Percentiles rank a stretch among this genome's conserved stretches.
Conservation (phyloP, 2,113 vertebrate species). For the Otocyon megalotis region DNA sequence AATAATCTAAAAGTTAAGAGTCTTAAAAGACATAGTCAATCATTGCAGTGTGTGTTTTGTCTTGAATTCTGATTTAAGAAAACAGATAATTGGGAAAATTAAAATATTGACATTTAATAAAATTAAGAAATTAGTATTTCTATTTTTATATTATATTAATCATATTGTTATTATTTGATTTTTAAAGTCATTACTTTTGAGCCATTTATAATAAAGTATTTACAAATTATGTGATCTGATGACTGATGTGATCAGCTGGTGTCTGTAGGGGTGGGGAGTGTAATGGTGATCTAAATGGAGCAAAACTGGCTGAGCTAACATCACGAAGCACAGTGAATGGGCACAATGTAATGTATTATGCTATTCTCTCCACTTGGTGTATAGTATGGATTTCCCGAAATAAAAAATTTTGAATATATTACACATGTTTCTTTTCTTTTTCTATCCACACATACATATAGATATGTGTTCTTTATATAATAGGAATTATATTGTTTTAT, state of each 20-base stretch:
- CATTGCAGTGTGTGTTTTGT: neutral
- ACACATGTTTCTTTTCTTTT: neutral
- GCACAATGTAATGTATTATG: neutral
- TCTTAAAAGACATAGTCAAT: neutral
- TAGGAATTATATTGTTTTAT: neutral
- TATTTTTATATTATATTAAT: neutral
- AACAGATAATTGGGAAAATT: neutral
- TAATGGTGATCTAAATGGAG: neutral
- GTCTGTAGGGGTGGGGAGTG: fast-evolving
- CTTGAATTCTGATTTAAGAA: neutral
- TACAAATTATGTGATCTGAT: neutral
- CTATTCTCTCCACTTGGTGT: neutral
- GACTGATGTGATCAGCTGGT: neutral
- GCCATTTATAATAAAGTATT: neutral
- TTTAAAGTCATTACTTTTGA: neutral
- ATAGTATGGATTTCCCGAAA: neutral
- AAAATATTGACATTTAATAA: neutral
- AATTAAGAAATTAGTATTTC: neutral
- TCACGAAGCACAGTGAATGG: neutral
- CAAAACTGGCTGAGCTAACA: neutral
- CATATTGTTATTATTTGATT: neutral
- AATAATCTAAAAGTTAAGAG: neutral
- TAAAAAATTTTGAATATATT: neutral
- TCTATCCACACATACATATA: neutral
- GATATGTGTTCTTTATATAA: neutral